phyloP scores from a whole-genome alignment of 2,113 vertebrate species.

The Rhineura floridana region DNA sequence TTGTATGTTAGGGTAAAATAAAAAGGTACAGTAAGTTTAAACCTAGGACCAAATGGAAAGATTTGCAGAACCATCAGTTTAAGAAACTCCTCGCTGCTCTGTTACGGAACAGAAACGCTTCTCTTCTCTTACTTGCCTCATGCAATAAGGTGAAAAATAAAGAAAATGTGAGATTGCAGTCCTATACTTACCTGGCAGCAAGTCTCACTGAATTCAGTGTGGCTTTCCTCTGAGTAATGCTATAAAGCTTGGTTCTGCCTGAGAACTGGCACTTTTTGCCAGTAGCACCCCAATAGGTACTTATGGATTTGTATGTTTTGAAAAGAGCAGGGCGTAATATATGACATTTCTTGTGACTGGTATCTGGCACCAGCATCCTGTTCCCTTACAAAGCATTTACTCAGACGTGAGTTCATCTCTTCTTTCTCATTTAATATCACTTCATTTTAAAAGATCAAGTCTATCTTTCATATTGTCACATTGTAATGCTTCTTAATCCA shows the following conservation, averaged over 20 bases:
- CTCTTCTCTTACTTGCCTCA: too few species aligned
- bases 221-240: too few species aligned
- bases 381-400: neutral
- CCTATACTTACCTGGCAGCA: too few species aligned
- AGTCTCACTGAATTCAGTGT: too few species aligned
- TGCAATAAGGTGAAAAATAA: too few species aligned
- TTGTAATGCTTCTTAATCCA: neutral
- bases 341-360: neutral
- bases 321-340: neutral
- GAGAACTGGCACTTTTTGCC: neutral
- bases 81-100: too few species aligned
- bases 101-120: too few species aligned
- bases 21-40: too few species aligned
- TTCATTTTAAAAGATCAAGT: neutral
- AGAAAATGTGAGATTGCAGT: too few species aligned
- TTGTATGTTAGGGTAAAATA: too few species aligned
- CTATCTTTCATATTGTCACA: neutral
- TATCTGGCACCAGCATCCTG: neutral
- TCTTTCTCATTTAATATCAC: neutral
- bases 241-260: neutral
- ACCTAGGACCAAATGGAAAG: too few species aligned
- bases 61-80: too few species aligned
- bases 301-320: neutral
- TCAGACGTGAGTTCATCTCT: neutral
- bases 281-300: neutral